Evolutionary conservation across 1,140 invertebrate species (phyloP).

Genomic region (Eubasilissa regina): DNA sequence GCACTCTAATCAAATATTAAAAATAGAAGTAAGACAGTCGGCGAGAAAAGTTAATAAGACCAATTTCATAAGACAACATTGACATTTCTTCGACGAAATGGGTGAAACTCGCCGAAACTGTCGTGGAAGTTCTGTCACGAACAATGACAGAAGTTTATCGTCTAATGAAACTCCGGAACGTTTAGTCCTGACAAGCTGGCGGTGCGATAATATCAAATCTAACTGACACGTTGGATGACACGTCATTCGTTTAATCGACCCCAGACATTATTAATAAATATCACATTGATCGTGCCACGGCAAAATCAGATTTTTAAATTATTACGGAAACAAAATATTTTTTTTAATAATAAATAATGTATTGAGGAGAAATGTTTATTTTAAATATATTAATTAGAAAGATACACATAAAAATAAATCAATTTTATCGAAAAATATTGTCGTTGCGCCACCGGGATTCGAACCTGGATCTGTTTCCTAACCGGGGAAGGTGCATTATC

Average conservation of each 20-base stretch:
- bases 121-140: not conserved
- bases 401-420: too few relatives aligned
- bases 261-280: conserved; percentile 5
- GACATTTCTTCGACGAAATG: not conserved
- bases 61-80: conserved; percentile 8
- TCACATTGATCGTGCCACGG: not conserved
- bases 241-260: conserved; percentile 19
- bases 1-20: not conserved
- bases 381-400: too few relatives aligned
- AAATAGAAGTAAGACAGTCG: not conserved
- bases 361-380: too few relatives aligned
- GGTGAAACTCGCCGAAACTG: not conserved
- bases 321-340: too few relatives aligned
- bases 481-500: too few relatives aligned
- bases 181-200: conserved; percentile 4
- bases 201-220: conserved; percentile 17
- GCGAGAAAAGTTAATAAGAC: conserved; percentile 3
- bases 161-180: not conserved
- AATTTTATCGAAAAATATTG: too few relatives aligned
- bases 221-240: conserved; percentile 28
- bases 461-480: too few relatives aligned
- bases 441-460: too few relatives aligned
- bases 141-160: conserved; percentile 17
- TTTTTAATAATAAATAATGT: too few relatives aligned
- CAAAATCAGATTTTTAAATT: not conserved